Evolutionary conservation across 1,140 invertebrate genomes (phyloP), one percentile per base, ranked within the genome.

Genomic region (Atta texana): DNA sequence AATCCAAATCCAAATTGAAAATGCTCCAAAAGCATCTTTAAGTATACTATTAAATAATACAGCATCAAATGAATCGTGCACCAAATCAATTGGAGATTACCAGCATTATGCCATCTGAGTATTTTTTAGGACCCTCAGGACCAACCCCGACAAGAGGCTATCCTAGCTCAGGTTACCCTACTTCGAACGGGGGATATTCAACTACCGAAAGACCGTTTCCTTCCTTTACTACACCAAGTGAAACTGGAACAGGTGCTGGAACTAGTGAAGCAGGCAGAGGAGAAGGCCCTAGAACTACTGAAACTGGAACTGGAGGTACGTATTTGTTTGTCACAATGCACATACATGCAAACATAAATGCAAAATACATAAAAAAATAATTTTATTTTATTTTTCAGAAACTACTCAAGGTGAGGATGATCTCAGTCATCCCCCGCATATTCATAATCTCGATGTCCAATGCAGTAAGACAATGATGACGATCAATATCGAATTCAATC

Each of bases 401-500:
- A 18, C 18, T 34, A 5, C 31, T 49, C 3, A 4, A 66, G 16
- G 1, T 14, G 95, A 95, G 10, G 96, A 96, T 53, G 95, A 96
- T 64, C 87, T 96, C 12, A 96, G 96, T 66, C 97, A 97, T 91
- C 97, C 97, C 44, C 97, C 97, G 12, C 97, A 97, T 88, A 97
- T 98, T 88, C 97, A 97, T 90, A 96, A 95, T 1, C 96, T 98
- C 66, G 96, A 97, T 28, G 97, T 98, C 2, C 95, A 97, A 78
- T 98, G 98, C 91, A 96, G 97, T 61, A 98, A 98, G 93, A 97
- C 97, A 78, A 97, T 97, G 96, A 98, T 98, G 98, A 97, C 96
- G 0, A 97, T 98, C 63, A 97, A 97, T 71, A 96, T 98, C 3
- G 97, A 97, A 93, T 98, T 98, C 93, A 97, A 98, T 91, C 96